Evolutionary conservation across 2,797 vertebrate species (phyloP).

Genomic region (Nannoperca australis): DNA sequence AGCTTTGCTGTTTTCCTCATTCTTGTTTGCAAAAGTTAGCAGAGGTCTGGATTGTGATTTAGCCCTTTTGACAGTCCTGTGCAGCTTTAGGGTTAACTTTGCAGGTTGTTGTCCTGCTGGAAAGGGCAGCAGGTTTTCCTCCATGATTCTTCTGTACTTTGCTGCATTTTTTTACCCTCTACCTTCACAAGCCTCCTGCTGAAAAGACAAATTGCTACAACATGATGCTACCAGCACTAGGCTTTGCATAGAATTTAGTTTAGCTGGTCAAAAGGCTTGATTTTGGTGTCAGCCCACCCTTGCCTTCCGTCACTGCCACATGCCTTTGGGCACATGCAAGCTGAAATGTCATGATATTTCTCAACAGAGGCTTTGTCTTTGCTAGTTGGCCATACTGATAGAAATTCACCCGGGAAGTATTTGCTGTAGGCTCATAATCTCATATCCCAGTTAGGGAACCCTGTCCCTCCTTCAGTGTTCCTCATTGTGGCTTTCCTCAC

Average conservation of each 20-base stretch:
- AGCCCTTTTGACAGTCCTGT: background rate
- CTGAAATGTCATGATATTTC: background rate
- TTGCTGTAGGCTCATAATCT: background rate
- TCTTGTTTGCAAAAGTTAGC: no score
- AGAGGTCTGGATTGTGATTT: background rate
- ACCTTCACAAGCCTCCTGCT: background rate
- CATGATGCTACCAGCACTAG: background rate
- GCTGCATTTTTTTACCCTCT: background rate
- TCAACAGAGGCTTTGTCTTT: slow-evolving; percentile 12
- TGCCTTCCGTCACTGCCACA: background rate
- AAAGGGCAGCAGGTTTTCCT: slow-evolving; percentile 2
- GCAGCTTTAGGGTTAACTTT: background rate
- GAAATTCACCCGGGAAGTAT: slow-evolving; percentile 1
- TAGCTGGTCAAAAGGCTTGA: background rate
- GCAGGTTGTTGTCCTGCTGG: background rate
- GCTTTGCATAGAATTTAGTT: background rate
- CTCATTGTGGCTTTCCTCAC: background rate
- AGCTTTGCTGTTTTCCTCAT: no score
- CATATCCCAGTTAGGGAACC: background rate
- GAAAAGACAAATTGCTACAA: background rate
- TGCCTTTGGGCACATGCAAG: slow-evolving; percentile 14
- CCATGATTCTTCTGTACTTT: background rate
- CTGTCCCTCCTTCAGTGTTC: background rate
- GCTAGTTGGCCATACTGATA: background rate
- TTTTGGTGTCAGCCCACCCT: background rate